Conservation (phyloP, 1,140 invertebrate species). For the Orussus abietinus region DNA sequence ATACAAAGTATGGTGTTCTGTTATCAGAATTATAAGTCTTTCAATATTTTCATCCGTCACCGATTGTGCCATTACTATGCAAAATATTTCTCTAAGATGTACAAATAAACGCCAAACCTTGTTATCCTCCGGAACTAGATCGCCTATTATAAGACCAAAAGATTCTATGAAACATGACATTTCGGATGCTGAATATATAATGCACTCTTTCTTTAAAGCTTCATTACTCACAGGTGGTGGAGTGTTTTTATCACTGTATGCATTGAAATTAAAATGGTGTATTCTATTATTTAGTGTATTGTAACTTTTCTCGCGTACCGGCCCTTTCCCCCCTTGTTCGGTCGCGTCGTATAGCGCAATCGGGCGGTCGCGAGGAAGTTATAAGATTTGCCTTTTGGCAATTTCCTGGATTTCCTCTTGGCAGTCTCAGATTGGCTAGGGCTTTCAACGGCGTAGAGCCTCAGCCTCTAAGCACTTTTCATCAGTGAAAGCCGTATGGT, state of each 20-base stretch:
- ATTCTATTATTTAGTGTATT: conserved; percentile 23
- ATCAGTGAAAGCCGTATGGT: too few species aligned
- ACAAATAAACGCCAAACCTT: conserved; percentile 24
- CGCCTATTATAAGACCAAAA: conserved; percentile 25
- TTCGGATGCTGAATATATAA: conserved; percentile 26
- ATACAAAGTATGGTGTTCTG: conserved; percentile 21
- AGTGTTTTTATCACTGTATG: conserved; percentile 14
- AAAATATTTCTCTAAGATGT: conserved; percentile 22
- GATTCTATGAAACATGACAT: conserved; percentile 20
- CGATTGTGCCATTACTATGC: conserved; percentile 15
- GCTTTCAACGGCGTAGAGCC: too few species aligned
- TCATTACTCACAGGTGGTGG: conserved; percentile 17
- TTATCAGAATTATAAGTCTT: conserved; percentile 8
- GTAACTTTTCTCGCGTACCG: too few species aligned
- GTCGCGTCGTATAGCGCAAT: too few species aligned
- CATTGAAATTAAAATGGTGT: conserved; percentile 17
- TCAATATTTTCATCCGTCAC: conserved; percentile 7
- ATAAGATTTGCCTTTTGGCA: too few species aligned
- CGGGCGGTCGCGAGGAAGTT: too few species aligned
- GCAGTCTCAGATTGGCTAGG: too few species aligned
- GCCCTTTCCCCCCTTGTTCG: too few species aligned
- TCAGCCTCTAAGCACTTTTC: too few species aligned
- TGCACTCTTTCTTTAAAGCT: conserved; percentile 15
- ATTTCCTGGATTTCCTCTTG: too few species aligned
- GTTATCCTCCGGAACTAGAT: conserved; percentile 21